Conservation (phyloP, 2,888 invertebrate genomes). For the Baronia brevicornis region DNA sequence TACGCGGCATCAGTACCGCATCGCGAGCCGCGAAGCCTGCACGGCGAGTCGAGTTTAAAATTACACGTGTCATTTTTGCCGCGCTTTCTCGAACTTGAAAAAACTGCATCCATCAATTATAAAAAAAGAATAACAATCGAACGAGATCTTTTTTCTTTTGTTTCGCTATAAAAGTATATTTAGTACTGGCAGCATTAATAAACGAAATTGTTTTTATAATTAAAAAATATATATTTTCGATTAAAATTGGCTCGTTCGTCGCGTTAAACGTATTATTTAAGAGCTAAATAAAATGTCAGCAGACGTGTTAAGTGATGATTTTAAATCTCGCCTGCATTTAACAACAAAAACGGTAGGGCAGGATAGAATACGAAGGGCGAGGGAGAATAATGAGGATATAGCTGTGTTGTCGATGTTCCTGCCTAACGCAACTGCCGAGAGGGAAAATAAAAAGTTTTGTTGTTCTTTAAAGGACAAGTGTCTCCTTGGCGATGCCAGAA, state of each 20-base stretch:
- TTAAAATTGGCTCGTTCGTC: too few species aligned
- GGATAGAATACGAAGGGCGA: constrained; percentile 85
- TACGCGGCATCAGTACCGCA: constrained; percentile 47
- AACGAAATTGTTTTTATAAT: too few species aligned
- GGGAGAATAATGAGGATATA: constrained; percentile 90
- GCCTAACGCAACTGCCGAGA: constrained; percentile 78
- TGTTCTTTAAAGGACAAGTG: constrained; percentile 86
- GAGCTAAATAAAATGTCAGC: constrained; percentile 84
- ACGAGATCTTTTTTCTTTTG: too few species aligned
- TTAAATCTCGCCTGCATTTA: constrained; percentile 82
- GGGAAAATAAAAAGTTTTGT: constrained; percentile 83
- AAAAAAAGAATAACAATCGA: constrained; percentile 6
- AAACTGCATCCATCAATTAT: constrained; percentile 8
- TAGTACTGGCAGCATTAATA: too few species aligned
- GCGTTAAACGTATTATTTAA: too few species aligned
- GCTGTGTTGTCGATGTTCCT: constrained; percentile 91
- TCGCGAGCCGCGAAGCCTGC: constrained; percentile 64
- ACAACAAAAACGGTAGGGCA: constrained; percentile 88
- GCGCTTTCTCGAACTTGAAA: constrained; percentile 16
- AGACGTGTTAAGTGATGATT: constrained; percentile 86
- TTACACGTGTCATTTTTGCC: constrained; percentile 23
- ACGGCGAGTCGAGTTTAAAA: constrained; percentile 29
- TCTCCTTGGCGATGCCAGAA: constrained; percentile 83
- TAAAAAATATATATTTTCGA: too few species aligned
- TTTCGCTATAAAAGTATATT: too few species aligned